Conservation (phyloP, 2,797 vertebrate genomes). For the Percopsis omiscomaycus region DNA sequence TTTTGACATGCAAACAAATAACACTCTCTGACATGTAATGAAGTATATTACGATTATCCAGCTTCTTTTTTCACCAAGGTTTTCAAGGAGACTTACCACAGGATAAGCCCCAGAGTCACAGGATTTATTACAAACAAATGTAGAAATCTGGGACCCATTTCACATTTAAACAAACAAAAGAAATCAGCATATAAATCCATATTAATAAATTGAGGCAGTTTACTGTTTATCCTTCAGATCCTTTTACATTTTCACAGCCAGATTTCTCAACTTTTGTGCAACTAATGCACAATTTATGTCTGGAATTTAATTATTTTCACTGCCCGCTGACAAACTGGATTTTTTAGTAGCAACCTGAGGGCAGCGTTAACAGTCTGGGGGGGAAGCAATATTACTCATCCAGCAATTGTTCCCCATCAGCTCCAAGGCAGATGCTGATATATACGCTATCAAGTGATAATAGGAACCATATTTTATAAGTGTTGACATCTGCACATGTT, state of each 20-base stretch:
- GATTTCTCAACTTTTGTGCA: conserved; percentile 35
- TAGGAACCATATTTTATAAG: conserved; percentile 64
- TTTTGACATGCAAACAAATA: not conserved
- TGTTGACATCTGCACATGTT: conserved; percentile 55
- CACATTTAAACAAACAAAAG: conserved; percentile 16
- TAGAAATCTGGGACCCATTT: conserved; percentile 1
- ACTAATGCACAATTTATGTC: conserved; percentile 44
- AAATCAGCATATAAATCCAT: conserved; percentile 4
- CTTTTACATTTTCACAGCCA: conserved; percentile 9
- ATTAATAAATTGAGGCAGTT: conserved; percentile 3
- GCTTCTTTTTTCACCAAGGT: not conserved
- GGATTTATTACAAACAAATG: not conserved
- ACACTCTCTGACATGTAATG: too few species aligned
- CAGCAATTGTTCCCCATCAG: conserved; percentile 62
- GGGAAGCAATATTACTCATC: conserved; percentile 62
- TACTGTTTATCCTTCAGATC: conserved; percentile 3
- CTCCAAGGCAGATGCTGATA: conserved; percentile 57
- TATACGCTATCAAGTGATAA: conserved; percentile 65
- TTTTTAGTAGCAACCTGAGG: conserved; percentile 48
- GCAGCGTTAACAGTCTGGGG: conserved; percentile 46
- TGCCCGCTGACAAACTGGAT: conserved; percentile 47
- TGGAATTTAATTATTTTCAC: conserved; percentile 32
- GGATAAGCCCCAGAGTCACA: not conserved
- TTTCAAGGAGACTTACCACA: not conserved
- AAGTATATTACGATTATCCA: too few species aligned